A percentile compares a stretch with the other conserved stretches of the same genome.
These are phyloP conservation scores for Leucoraja erinaceus DNA, from an alignment of 2,113 vertebrate genomes.

Conservation along the genomic window DNA sequence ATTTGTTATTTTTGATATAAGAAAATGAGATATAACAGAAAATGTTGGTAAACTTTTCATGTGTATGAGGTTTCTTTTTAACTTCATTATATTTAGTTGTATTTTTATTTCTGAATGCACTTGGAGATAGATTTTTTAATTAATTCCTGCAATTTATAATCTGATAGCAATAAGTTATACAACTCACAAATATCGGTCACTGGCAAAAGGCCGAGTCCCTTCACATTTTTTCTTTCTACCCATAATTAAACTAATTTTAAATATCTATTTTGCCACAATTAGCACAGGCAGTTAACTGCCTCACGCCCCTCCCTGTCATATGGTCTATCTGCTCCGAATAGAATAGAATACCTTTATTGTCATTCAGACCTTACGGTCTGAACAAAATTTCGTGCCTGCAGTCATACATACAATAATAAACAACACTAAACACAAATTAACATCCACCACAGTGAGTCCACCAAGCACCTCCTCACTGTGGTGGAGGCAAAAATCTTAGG, in stretches of 20 bases:
- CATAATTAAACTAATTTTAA: not conserved
- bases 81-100: not conserved
- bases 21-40: not conserved
- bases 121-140: not conserved
- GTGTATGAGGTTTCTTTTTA: not conserved
- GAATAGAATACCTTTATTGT: too few relatives aligned
- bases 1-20: not conserved
- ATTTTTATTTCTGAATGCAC: not conserved
- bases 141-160: not conserved
- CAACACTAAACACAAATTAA: too few relatives aligned
- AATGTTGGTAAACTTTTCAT: not conserved
- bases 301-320: too few relatives aligned
- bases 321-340: too few relatives aligned
- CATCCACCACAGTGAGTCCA: too few relatives aligned
- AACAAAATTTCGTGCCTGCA: too few relatives aligned
- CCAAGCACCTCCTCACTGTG: too few relatives aligned
- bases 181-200: conserved; percentile 1
- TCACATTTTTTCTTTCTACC: not conserved
- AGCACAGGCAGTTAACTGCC: not conserved
- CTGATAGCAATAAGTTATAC: not conserved
- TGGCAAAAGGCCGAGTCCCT: not conserved
- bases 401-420: too few relatives aligned
- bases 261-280: not conserved
- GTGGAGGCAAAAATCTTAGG: too few relatives aligned
- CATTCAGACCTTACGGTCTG: too few relatives aligned